Base-by-base conservation (phyloP, 2,888 invertebrate species). In the Hemaris fuciformis region DNA sequence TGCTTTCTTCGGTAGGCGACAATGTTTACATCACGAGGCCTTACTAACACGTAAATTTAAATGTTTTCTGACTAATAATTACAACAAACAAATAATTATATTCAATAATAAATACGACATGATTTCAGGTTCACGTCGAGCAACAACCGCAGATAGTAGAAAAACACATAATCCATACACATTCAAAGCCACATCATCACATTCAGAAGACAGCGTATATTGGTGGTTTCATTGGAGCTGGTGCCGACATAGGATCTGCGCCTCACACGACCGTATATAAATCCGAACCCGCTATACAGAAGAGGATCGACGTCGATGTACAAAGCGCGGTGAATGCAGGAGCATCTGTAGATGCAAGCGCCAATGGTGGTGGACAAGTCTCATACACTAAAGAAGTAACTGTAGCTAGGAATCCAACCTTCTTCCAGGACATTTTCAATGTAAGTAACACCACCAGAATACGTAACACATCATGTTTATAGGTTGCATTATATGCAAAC, bases 391-490 rank as follows among this genome's bases (percentile, higher is more conserved):
- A 84, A 67, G 80, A 80, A 74, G 79, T 85, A 2, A 79, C 82
- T 1, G 69, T 79, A 31, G 81, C 84, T 60, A 83, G 76, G 46
- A 89, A 85, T 61, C 89, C 91, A 0, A 84, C 87, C n/a, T 89
- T 95, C 62, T 94, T 94, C 71, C 90, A 93, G 46, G 94, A 95
- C 72, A 94, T 95, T 64, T 94, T 95, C 68, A 94, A 95, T 77
- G 95, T 95, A 79, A 93, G 94, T 89, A n/a, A n/a, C n/a, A n/a
- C n/a, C n/a, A 45, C 27, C 60, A 22, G 41, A 53, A 57, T n/a
- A 53, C 6, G 6, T 3, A 13, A 4, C 3, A 25, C 7, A 23
- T 20, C 8, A 10, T 34, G 7, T 34, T 10, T 34, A 34, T 34
- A 7, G 3, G 2, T 2, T 34, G 1, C 10, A 34, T 34, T 8